Conservation (phyloP, 2,888 invertebrate species). For the Julus scandinavius region DNA sequence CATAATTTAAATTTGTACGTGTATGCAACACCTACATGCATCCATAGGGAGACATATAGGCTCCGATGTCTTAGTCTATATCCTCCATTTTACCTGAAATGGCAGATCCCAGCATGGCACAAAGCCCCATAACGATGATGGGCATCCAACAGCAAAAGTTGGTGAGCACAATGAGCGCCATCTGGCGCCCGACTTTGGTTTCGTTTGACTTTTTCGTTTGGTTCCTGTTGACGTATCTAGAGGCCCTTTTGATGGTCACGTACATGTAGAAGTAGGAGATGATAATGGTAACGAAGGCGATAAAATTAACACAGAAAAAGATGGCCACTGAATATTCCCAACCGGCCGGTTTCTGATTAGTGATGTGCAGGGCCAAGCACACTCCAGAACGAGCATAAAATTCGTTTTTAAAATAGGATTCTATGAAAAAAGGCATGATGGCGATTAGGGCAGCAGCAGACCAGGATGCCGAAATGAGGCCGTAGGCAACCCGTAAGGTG, state of each 20-base stretch:
- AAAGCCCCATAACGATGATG: slow-evolving; percentile 61
- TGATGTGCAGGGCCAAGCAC: slow-evolving; percentile 64
- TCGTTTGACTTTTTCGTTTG: slow-evolving; percentile 60
- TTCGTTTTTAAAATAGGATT: slow-evolving; percentile 62
- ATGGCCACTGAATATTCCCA: slow-evolving; percentile 65
- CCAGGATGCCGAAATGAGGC: slow-evolving; percentile 61
- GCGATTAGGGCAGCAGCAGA: slow-evolving; percentile 61
- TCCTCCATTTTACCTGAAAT: slow-evolving; percentile 56
- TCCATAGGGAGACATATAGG: too few relatives aligned
- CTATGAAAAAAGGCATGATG: slow-evolving; percentile 62
- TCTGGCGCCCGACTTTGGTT: slow-evolving; percentile 62
- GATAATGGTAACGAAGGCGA: slow-evolving; percentile 63
- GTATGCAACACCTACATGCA: too few relatives aligned
- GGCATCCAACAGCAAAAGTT: slow-evolving; percentile 64
- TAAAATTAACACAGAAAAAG: slow-evolving; percentile 63
- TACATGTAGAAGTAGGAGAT: slow-evolving; percentile 64
- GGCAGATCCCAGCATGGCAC: slow-evolving; percentile 60
- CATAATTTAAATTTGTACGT: too few relatives aligned
- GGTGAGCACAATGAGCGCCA: slow-evolving; percentile 63
- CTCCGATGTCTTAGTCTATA: too few relatives aligned
- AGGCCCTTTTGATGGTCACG: slow-evolving; percentile 60
- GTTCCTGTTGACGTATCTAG: slow-evolving; percentile 59
- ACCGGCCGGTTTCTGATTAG: slow-evolving; percentile 63
- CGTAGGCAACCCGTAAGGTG: slow-evolving; percentile 60
- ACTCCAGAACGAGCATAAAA: slow-evolving; percentile 64